Percentiles rank a stretch among this genome's conserved stretches.
Evolutionary conservation across 1,140 invertebrate species (phyloP).

Genomic region (Bombus picipes): DNA sequence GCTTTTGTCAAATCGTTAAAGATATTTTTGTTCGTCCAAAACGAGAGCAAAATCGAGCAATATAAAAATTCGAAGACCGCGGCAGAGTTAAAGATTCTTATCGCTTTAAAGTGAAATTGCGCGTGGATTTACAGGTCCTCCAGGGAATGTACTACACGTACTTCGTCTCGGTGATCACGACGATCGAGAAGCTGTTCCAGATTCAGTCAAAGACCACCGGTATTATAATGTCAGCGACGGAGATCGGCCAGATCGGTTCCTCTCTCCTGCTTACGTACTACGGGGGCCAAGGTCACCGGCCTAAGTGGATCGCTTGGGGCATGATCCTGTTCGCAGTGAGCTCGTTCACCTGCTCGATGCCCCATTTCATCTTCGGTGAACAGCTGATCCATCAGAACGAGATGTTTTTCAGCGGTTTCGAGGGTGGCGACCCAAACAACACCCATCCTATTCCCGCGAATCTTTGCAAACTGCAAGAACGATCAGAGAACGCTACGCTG

Average conservation of each 20-base stretch:
- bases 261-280: slow-evolving; percentile 95
- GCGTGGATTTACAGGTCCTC: slow-evolving; percentile 83
- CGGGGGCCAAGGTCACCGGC: slow-evolving; percentile 95
- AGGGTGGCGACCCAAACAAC: slow-evolving; percentile 69
- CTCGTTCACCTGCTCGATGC: slow-evolving; percentile 93
- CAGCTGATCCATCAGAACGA: slow-evolving; percentile 87
- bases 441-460: slow-evolving; percentile 75
- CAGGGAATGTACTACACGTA: slow-evolving; percentile 98
- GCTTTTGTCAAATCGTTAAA: no score
- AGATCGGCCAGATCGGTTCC: slow-evolving; percentile 96
- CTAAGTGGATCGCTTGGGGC: slow-evolving; percentile 97
- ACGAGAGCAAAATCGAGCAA: no score
- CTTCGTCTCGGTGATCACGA: slow-evolving; percentile 97
- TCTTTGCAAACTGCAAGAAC: slow-evolving; percentile 76
- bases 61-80: no score
- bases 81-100: neutral
- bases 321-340: slow-evolving; percentile 95
- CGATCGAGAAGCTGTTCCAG: slow-evolving; percentile 97
- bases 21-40: no score
- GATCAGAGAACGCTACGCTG: slow-evolving; percentile 68
- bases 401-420: slow-evolving; percentile 81
- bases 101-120: neutral
- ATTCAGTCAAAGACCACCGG: slow-evolving; percentile 97
- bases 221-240: slow-evolving; percentile 95
- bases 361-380: slow-evolving; percentile 91